Base-by-base conservation (phyloP, 2,797 vertebrate species). In the Lepilemur ruficaudatus region DNA sequence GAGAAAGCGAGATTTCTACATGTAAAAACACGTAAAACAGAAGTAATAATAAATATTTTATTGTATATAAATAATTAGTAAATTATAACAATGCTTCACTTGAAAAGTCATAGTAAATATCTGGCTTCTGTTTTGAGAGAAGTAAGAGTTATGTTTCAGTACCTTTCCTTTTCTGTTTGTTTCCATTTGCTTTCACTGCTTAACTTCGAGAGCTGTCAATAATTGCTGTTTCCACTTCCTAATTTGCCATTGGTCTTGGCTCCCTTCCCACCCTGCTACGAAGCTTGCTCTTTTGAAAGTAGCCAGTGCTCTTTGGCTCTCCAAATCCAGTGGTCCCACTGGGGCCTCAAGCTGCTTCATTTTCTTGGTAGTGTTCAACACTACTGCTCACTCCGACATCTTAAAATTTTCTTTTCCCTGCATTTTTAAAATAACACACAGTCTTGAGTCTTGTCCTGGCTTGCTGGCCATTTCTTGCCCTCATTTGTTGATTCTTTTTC, bases 101-200 rank as follows among this genome's bases (percentile, higher is more conserved):
- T 88, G 63, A 75, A 76, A 79, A 87, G 76, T 78, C 57, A 14
- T 23, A 50, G 69, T n/a, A 43, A 50, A 73, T 70, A 70, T 30
- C 48, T 5, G 46, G 73, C 30, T 94, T 89, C 67, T 73, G 12
- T 63, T 30, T 3, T 23, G 35, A 32, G 14, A 57, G 28, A 85
- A 61, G 30, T 7, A 78, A 22, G 12, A 70, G 63, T n/a, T 91
- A 11, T 63, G 5, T 94, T 94, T 91, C 46, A 35, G 57, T 63
- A 65, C 52, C 41, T 94, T 91, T 93, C 35, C 35, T 72, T 41
- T 82, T 55, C 59, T 69, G 4, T 17, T 70, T 35, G 13, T 88
- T 96, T 85, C 70, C 38, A 76, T 67, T 92, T 75, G 65, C 57
- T 59, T 88, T 96, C 70, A 52, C 50, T 55, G 23, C 32, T 86